Base-by-base conservation (phyloP, 1,140 invertebrate species). In the Cotesia glomerata region DNA sequence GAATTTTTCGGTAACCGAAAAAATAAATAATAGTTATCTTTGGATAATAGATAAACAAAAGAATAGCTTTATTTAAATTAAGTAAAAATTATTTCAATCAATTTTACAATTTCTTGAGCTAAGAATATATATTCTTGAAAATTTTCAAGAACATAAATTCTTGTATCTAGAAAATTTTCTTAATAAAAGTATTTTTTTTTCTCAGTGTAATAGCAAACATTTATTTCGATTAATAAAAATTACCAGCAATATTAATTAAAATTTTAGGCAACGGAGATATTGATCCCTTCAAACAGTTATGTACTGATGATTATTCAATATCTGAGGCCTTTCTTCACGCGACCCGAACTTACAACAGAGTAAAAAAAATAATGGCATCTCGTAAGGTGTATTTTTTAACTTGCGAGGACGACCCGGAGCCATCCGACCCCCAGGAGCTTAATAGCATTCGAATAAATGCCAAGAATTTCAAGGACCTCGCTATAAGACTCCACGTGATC, bases 301-400 rank as follows among this genome's bases (percentile, higher is more conserved):
- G 67, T 51, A 74, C 45, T 7, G 18, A 14, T 2, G 8, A 32
- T 49, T 78, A 75, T 71, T 77, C 78, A 11, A 62, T 83, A 5
- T 54, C 75, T 0, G 74, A 81, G 62, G 77, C 72, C 5, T 54
- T 84, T 2, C 76, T 75, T 65, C 56, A 79, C 5, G 73, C 79
- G 3, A 13, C 59, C 1, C 49, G 72, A 8, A 13, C 18, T 5
- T 80, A 79, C 45, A 66, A 51, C 35, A n/a, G 32, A 0, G 62
- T 77, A 49, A 77, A 74, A 54, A 63, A 74, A 34, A 63, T 67
- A n/a, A 75, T 80, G 65, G 14, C 75, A 5, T 11, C 16, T 7
- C 74, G 63, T n/a, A 74, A 69, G 52, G 67, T 82, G 45, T 66
- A 77, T 64, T 32, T 84, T 11, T 70, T 80, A 5, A 84, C 80